Conservation (phyloP, 1,140 invertebrate species). For the Eubasilissa regina region DNA sequence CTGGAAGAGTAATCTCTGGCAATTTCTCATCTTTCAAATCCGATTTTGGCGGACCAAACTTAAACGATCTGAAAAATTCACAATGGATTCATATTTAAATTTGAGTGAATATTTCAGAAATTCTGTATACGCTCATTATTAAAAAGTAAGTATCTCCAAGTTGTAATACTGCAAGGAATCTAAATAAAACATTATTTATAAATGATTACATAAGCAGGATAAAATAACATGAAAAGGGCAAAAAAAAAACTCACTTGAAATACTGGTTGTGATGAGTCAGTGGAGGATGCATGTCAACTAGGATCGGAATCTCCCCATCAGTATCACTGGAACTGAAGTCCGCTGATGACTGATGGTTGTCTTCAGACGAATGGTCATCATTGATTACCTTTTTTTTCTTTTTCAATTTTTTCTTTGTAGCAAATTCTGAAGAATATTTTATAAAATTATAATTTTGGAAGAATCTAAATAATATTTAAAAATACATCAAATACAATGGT, state of each 20-base stretch:
- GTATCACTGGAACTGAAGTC: constrained; percentile 47
- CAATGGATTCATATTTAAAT: too few relatives aligned
- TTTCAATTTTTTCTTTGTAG: constrained; percentile 14
- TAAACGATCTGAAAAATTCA: constrained; percentile 42
- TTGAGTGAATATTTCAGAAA: too few relatives aligned
- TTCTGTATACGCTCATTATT: too few relatives aligned
- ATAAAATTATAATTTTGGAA: too few relatives aligned
- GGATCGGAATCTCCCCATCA: constrained; percentile 33
- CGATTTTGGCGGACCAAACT: constrained; percentile 42
- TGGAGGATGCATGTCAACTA: neutral
- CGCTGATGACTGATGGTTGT: neutral
- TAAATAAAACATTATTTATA: too few relatives aligned
- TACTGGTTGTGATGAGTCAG: constrained; percentile 49
- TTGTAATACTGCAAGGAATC: too few relatives aligned
- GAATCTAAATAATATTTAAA: too few relatives aligned
- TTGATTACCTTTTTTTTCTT: constrained; percentile 24
- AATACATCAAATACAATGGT: too few relatives aligned
- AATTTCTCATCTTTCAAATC: constrained; percentile 11
- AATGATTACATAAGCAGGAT: too few relatives aligned
- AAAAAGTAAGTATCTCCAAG: too few relatives aligned
- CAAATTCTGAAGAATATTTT: constrained; percentile 7
- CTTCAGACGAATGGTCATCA: constrained; percentile 3
- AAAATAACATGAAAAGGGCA: too few relatives aligned
- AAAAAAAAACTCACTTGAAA: constrained; percentile 15
- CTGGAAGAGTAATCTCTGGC: constrained; percentile 51